Evolutionary conservation across 2,797 vertebrate genomes (phyloP), one percentile per base, ranked within the genome.

Genomic region (Paedocypris micromegethes): DNA sequence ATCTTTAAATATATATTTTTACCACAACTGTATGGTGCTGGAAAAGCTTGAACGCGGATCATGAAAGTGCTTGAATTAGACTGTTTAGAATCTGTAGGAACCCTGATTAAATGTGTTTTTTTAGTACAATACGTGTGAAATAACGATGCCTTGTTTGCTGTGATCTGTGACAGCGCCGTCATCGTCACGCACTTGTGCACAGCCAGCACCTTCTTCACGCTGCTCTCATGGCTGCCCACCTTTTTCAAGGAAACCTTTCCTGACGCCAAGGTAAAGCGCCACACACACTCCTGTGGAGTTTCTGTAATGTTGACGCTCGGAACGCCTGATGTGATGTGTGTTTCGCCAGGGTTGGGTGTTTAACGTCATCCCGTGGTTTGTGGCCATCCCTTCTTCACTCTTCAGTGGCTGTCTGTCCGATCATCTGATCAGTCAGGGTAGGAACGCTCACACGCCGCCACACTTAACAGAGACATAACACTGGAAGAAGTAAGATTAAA

Each of bases 211-310:
- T 95, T 96, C 81, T 98, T 98, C 88, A 93, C 92, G 4, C 89
- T 99, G 42, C 86, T 98, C 75, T 99, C 94, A 47, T 99, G 96
- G 96, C 86, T 99, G 78, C 96, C 96, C 0, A 97, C 93, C 0
- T 99, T 92, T 90, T 99, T 99, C 56, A 92, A 91, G 81, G 96
- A 98, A 78, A 92, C 88, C 0, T 98, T 93, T 75, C 95, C 95
- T 0, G 87, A 92, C 3, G 90, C 95, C 6, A 95, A 97, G 93
- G 96, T 98, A 83, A 85, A 82, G 23, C 23, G 23, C 23, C 23
- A 23, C 23, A 23, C 23, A 23, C 23, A 23, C 23, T 23, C 23
- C 23, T 23, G 23, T 23, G 23, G 23, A 23, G 23, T 23, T 23
- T 23, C 23, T 1, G 23, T 23, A 23, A 23, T 23, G 23, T 23